phyloP scores from a whole-genome alignment of 2,888 invertebrate genomes.

The Didymodactylos carnosus region DNA sequence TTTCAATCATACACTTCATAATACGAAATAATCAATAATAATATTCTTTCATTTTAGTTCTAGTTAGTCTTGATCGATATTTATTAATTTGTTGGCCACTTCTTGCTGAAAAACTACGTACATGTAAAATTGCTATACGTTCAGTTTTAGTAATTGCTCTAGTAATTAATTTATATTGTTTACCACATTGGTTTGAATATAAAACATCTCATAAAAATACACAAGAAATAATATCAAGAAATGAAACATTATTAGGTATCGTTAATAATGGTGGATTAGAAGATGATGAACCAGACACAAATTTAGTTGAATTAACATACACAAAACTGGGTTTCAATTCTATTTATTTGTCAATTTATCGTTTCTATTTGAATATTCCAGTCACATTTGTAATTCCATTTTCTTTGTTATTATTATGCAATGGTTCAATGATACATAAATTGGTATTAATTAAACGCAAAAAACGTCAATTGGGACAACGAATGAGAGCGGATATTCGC shows the following conservation, averaged over 20 bases:
- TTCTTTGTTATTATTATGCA: background rate
- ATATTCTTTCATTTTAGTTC: too few relatives aligned
- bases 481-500: background rate
- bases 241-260: background rate
- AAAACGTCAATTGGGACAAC: background rate
- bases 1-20: too few relatives aligned
- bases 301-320: background rate
- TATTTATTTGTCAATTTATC: background rate
- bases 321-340: background rate
- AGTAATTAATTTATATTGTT: background rate
- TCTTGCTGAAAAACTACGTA: background rate
- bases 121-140: background rate
- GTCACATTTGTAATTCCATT: background rate
- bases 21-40: too few relatives aligned
- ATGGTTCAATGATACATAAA: background rate
- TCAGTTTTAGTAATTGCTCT: background rate
- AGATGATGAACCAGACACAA: too few relatives aligned
- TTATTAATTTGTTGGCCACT: background rate
- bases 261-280: too few relatives aligned
- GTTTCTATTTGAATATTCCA: background rate
- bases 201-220: too few relatives aligned
- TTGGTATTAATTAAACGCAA: background rate
- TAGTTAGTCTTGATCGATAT: background rate
- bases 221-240: background rate
- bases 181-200: background rate